phyloP scores from a whole-genome alignment of 2,888 invertebrate genomes.

The Lasioglossum pauxillum region DNA sequence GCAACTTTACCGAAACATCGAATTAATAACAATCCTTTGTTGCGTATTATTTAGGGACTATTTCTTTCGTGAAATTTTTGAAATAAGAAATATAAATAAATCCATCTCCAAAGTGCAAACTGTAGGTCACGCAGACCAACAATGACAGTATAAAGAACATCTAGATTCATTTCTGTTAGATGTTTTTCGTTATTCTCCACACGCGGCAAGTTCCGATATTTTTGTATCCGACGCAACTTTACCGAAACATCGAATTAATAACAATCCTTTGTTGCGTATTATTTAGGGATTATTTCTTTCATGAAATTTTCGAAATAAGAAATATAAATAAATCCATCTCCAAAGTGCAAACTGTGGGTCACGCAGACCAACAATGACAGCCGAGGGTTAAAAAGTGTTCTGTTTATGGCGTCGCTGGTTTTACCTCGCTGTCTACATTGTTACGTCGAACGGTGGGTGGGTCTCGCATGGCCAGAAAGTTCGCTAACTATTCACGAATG shows the following conservation, averaged over 20 bases:
- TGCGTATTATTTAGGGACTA: too few species aligned
- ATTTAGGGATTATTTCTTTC: too few species aligned
- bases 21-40: not conserved
- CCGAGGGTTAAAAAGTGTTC: not conserved
- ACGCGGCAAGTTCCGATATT: not conserved
- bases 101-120: not conserved
- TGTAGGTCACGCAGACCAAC: not conserved
- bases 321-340: too few species aligned
- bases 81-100: too few species aligned
- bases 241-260: not conserved
- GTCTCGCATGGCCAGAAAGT: not conserved
- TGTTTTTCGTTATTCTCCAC: not conserved
- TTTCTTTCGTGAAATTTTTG: too few species aligned
- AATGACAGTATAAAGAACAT: not conserved
- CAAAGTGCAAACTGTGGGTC: not conserved
- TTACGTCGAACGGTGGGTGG: not conserved
- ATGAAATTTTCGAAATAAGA: too few species aligned
- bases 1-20: not conserved
- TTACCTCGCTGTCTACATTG: not conserved
- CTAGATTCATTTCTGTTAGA: not conserved
- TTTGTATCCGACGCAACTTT: not conserved
- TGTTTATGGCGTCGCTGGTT: not conserved
- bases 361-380: not conserved
- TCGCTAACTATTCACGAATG: conserved; percentile 6
- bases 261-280: not conserved